Conservation (phyloP, 1,140 invertebrate genomes). For the Centruroides sculpturatus region DNA sequence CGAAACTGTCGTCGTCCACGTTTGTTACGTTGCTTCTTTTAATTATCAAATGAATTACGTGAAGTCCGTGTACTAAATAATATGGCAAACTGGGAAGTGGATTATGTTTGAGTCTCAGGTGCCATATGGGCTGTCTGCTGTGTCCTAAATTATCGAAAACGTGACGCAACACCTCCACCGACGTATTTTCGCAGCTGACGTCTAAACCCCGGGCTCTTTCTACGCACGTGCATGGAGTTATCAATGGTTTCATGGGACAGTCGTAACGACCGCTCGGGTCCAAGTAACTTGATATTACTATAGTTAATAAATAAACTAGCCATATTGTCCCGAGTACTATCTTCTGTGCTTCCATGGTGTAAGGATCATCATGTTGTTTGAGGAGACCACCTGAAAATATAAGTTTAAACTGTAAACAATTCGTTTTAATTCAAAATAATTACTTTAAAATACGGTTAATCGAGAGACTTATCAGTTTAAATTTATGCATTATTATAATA, state of each 20-base stretch:
- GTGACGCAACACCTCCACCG: conserved; percentile 48
- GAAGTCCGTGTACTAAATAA: conserved; percentile 68
- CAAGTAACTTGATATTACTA: no score
- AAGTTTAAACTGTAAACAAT: no score
- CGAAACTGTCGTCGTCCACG: conserved; percentile 16
- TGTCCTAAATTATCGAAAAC: conserved; percentile 61
- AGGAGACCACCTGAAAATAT: no score
- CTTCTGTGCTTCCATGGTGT: no score
- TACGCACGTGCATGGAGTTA: conserved; percentile 58
- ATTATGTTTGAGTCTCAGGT: conserved; percentile 68
- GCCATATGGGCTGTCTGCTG: conserved; percentile 50
- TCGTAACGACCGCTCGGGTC: background rate
- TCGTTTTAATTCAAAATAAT: no score
- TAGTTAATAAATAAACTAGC: no score
- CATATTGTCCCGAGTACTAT: no score
- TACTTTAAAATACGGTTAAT: no score
- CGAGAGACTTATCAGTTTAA: no score
- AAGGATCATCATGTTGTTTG: no score
- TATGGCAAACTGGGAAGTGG: conserved; percentile 63
- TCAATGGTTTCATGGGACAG: conserved; percentile 13
- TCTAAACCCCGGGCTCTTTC: conserved; percentile 74
- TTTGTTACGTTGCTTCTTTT: conserved; percentile 43
- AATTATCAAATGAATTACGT: conserved; percentile 70
- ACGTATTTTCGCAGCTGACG: conserved; percentile 67
- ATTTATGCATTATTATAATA: no score